phyloP scores from a whole-genome alignment of 2,797 vertebrate genomes.

The Periophthalmus magnuspinnatus region DNA sequence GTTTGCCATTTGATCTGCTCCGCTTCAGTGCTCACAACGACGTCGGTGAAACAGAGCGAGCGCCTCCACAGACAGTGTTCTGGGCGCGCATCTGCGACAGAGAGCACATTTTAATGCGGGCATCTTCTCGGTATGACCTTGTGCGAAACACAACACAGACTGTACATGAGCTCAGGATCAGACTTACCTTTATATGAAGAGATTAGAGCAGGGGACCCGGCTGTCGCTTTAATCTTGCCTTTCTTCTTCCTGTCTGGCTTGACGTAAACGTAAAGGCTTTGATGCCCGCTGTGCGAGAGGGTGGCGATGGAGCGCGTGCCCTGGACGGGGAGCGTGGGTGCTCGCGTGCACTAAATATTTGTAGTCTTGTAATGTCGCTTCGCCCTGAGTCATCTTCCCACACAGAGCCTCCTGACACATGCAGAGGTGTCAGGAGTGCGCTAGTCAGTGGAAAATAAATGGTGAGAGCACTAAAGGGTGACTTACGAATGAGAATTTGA shows the following conservation, averaged over 20 bases:
- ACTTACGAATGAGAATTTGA: background rate
- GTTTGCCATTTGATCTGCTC: conserved; percentile 64
- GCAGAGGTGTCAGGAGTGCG: background rate
- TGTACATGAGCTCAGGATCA: background rate
- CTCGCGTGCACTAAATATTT: conserved; percentile 60
- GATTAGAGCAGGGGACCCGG: conserved; percentile 16
- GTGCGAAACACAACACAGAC: conserved; percentile 17
- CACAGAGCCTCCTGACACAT: conserved; percentile 42
- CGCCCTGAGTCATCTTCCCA: conserved; percentile 66
- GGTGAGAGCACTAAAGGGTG: background rate
- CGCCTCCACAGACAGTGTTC: conserved; percentile 33
- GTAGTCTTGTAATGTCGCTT: conserved; percentile 48
- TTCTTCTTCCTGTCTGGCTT: conserved; percentile 57
- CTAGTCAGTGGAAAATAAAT: background rate
- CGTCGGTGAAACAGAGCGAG: conserved; percentile 23
- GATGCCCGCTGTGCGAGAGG: conserved; percentile 52
- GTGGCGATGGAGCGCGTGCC: conserved; percentile 55
- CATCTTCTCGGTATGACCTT: conserved; percentile 44
- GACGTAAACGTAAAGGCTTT: conserved; percentile 51
- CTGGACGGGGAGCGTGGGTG: conserved; percentile 50
- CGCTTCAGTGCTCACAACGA: conserved; percentile 38
- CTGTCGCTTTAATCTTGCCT: conserved; percentile 37
- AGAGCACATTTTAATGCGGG: conserved; percentile 31
- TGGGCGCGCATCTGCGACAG: conserved; percentile 50
- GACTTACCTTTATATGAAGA: conserved; percentile 34